phyloP scores from a whole-genome alignment of 2,113 vertebrate species.

The Leptocoma aspasia region DNA sequence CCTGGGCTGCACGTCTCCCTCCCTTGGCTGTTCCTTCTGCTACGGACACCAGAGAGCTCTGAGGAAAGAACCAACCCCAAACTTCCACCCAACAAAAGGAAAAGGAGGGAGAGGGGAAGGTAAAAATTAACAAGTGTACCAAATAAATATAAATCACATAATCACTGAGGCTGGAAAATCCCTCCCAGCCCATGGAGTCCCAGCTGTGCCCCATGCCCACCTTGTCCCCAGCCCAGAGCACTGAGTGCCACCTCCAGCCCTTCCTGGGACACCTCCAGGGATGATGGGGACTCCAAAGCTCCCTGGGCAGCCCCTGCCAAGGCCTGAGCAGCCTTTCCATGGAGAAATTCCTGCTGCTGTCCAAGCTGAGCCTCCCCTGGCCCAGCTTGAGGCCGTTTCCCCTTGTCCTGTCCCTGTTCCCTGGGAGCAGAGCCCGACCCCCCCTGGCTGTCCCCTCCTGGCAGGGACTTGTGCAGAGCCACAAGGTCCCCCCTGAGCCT shows the following conservation, averaged over 20 bases:
- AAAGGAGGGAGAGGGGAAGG: rapidly evolving
- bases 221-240: neutral
- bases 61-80: neutral
- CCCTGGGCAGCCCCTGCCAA: neutral
- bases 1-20: neutral
- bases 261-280: neutral
- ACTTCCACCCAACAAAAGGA: neutral
- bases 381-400: neutral
- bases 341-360: neutral
- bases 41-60: neutral
- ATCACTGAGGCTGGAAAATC: neutral
- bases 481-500: neutral
- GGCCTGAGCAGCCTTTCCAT: neutral
- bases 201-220: neutral
- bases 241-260: neutral
- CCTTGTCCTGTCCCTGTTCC: neutral
- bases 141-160: neutral
- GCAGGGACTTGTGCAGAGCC: neutral
- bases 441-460: neutral
- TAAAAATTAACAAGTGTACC: neutral
- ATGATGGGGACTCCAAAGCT: neutral
- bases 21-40: neutral
- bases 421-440: neutral
- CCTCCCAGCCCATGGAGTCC: neutral
- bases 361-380: neutral